phyloP scores from a whole-genome alignment of 2,113 vertebrate genomes.

The Percina caprodes region DNA sequence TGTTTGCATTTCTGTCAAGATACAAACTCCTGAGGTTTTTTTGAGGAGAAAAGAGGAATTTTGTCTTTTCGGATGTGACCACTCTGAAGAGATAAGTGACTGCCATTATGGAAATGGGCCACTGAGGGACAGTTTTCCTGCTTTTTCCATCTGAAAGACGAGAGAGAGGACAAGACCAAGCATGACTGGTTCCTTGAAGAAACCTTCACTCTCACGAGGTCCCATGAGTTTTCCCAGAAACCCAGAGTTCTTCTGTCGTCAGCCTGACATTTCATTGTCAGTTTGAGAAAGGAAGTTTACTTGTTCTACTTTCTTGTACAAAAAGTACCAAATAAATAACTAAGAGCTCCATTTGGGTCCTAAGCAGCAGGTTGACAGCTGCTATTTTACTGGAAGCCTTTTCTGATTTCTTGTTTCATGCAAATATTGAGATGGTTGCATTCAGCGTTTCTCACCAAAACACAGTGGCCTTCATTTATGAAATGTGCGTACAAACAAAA shows the following conservation, averaged over 20 bases:
- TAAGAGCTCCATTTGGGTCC: constrained; percentile 6
- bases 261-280: constrained; percentile 5
- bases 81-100: constrained; percentile 20
- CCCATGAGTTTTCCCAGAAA: background rate
- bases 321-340: constrained; percentile 52
- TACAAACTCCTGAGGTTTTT: background rate
- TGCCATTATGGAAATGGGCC: background rate
- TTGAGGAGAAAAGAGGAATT: background rate
- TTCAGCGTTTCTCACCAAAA: background rate
- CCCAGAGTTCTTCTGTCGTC: background rate
- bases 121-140: constrained; percentile 24
- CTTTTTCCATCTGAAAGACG: constrained; percentile 13
- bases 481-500: too few species aligned
- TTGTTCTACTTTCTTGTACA: background rate
- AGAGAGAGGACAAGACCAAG: constrained; percentile 4
- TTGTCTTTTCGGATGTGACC: constrained; percentile 4
- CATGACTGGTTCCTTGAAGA: constrained; percentile 25
- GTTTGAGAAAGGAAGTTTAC: background rate
- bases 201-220: constrained; percentile 24
- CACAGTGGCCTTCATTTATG: too few species aligned
- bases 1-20: constrained; percentile 25
- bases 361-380: background rate
- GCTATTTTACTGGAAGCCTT: background rate
- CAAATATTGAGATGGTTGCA: background rate
- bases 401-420: background rate